phyloP scores from a whole-genome alignment of 2,888 invertebrate genomes.

The Icerya purchasi region DNA sequence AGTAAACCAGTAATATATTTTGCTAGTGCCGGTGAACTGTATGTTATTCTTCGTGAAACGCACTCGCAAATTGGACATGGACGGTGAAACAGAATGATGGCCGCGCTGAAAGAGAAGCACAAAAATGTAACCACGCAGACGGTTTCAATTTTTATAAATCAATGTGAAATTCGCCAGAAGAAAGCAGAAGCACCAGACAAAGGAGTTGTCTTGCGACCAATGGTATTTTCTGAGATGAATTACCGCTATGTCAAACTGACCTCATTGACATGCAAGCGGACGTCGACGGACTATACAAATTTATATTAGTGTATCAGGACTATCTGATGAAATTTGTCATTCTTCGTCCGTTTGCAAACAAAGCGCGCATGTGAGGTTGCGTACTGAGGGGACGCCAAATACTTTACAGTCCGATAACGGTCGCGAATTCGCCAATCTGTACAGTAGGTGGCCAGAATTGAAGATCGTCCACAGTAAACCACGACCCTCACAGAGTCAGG shows the following conservation, averaged over 20 bases:
- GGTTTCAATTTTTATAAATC: neutral
- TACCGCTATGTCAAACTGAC: constrained; percentile 21
- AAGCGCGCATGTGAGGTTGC: constrained; percentile 21
- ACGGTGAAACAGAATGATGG: too few species aligned
- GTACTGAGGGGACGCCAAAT: constrained; percentile 18
- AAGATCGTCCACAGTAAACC: constrained; percentile 25
- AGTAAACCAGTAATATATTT: too few species aligned
- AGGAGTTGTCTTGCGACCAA: neutral
- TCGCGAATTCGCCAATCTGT: constrained; percentile 19
- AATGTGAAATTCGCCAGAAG: constrained; percentile 11
- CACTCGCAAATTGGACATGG: too few species aligned
- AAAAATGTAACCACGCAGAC: constrained; percentile 9
- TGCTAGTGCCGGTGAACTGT: too few species aligned
- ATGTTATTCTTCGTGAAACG: too few species aligned
- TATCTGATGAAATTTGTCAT: constrained; percentile 22
- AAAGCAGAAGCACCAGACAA: constrained; percentile 1
- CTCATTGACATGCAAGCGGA: constrained; percentile 22
- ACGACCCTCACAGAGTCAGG: constrained; percentile 22
- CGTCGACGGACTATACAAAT: constrained; percentile 23
- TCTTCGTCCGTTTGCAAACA: constrained; percentile 21
- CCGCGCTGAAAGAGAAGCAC: too few species aligned
- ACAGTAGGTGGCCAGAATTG: constrained; percentile 20
- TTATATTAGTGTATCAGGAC: constrained; percentile 23
- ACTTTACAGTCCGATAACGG: constrained; percentile 18
- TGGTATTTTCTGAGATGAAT: neutral